Percentiles rank a stretch among this genome's conserved stretches.
Evolutionary conservation across 2,888 invertebrate species (phyloP).

Genomic region (Amblyjoppa proteus): DNA sequence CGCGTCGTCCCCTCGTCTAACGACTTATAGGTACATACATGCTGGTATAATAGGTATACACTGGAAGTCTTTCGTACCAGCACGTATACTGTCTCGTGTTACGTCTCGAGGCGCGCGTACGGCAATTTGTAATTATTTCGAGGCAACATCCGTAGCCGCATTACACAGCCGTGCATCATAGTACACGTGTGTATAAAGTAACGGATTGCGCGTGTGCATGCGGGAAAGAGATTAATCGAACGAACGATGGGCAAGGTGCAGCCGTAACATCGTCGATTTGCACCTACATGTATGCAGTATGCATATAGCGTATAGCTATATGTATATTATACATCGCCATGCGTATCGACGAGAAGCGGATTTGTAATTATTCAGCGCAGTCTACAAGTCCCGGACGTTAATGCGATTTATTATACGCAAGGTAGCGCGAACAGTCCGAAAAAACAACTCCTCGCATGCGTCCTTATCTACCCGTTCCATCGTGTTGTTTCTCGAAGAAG

Average conservation of each 20-base stretch:
- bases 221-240: constrained; percentile 47
- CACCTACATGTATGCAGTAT: constrained; percentile 6
- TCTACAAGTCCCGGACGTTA: constrained; percentile 50
- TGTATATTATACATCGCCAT: not conserved
- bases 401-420: constrained; percentile 63
- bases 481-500: not conserved
- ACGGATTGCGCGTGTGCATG: not conserved
- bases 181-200: constrained; percentile 6
- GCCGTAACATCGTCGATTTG: constrained; percentile 25
- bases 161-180: constrained; percentile 35
- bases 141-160: constrained; percentile 55
- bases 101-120: constrained; percentile 51
- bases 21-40: constrained; percentile 57
- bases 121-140: constrained; percentile 67
- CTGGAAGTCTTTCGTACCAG: constrained; percentile 44
- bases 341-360: constrained; percentile 57
- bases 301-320: not conserved
- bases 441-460: constrained; percentile 1
- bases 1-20: constrained; percentile 64
- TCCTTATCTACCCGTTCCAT: not conserved
- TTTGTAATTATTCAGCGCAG: constrained; percentile 61
- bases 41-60: constrained; percentile 26
- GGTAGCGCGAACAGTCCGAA: not conserved
- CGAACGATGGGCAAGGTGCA: constrained; percentile 33
- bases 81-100: constrained; percentile 62